Evolutionary conservation across 2,113 vertebrate species (phyloP), one percentile per base, ranked within the genome.

Genomic region (Xyrauchen texanus): DNA sequence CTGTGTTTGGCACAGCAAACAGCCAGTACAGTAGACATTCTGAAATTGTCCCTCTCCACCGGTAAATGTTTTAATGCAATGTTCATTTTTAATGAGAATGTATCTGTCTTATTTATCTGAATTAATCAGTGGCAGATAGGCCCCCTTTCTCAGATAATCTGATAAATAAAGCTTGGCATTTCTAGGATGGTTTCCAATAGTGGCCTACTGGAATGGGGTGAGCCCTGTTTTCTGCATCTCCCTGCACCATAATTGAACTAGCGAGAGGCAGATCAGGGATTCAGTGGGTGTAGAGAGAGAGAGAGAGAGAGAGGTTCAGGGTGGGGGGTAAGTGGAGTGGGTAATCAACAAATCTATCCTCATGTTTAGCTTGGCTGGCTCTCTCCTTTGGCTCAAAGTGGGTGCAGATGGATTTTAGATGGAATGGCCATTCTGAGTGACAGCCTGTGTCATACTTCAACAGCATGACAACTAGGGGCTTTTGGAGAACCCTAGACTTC

Each of bases 61-160:
- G 46, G 57, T 76, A 68, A 65, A 80, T 77, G 61, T 63, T 86
- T 62, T 76, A 60, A 68, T 77, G 81, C 62, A 77, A 71, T 76
- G 62, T 76, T 84, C 71, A 84, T 79, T 84, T 82, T 80, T 82
- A 84, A 84, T 82, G 77, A 76, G 68, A 84, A 87, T 87, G 74
- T 83, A 83, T 86, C 84, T 72, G 69, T n/a, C n/a, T n/a, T n/a
- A n/a, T 87, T 77, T 83, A 83, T 86, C 84, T 72, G 69, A 53
- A 69, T 77, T 72, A 83, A 83, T 82, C 76, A 80, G 68, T 61
- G 64, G 55, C 51, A 71, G 75, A 81, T 61, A 72, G 51, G 67
- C 15, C 58, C 63, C 11, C 63, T 82, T 77, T 69, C 65, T 79
- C 72, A 61, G 69, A 86, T 77, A 65, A 80, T 78, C 71, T 78